Percentiles rank a stretch among this genome's conserved stretches.
phyloP scores from a whole-genome alignment of 2,797 vertebrate species.

The Taeniopygia guttata region DNA sequence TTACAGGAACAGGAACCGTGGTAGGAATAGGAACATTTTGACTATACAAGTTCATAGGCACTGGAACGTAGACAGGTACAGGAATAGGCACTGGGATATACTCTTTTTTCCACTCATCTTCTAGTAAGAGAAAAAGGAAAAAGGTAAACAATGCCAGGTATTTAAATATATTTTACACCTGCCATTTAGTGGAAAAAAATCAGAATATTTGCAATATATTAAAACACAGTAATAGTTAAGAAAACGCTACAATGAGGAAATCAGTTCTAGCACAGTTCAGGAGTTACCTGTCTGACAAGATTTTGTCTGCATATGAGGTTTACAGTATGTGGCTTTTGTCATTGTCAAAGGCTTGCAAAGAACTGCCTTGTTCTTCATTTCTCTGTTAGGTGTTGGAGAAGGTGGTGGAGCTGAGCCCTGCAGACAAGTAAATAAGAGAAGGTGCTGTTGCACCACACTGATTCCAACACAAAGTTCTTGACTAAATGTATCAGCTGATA shows the following conservation, averaged over 20 bases:
- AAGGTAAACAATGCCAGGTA: constrained; percentile 31
- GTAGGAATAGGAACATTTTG: constrained; percentile 87
- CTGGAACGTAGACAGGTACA: constrained; percentile 92
- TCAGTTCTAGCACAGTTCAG: background rate
- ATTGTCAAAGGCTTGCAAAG: constrained; percentile 98
- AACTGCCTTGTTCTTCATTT: constrained; percentile 98
- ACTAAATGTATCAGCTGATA: background rate
- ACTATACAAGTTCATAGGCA: constrained; percentile 95
- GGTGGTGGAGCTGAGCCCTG: constrained; percentile 78
- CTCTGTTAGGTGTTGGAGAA: constrained; percentile 86
- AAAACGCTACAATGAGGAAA: background rate
- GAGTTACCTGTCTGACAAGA: constrained; percentile 90
- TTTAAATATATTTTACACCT: background rate
- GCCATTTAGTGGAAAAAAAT: background rate
- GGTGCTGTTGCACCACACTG: background rate
- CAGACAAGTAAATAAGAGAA: constrained; percentile 17
- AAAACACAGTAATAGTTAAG: background rate
- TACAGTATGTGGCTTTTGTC: constrained; percentile 98
- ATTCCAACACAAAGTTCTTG: background rate
- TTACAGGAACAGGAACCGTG: constrained; percentile 91
- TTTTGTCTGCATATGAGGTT: constrained; percentile 99
- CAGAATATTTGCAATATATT: background rate
- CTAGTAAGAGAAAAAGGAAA: constrained; percentile 66
- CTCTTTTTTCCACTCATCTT: constrained; percentile 90
- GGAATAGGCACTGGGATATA: constrained; percentile 94